Evolutionary conservation across 2,888 invertebrate genomes (phyloP).

Genomic region (Ichneumoninae sp.): DNA sequence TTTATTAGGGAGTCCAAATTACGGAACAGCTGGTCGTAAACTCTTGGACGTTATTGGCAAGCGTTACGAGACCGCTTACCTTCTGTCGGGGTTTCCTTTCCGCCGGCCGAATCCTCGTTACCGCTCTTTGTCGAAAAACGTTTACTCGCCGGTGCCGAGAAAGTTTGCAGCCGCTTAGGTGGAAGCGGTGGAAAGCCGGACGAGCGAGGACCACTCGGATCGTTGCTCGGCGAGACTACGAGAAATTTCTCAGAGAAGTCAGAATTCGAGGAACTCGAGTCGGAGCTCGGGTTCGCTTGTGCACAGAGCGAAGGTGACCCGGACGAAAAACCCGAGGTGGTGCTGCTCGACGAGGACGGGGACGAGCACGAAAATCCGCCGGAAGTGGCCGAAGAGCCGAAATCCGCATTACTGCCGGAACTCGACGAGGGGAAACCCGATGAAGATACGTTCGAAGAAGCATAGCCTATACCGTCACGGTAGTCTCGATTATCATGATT

Average conservation of each 20-base stretch:
- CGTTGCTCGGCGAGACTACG: neutral
- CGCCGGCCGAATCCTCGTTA: neutral
- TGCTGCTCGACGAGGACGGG: slow-evolving; percentile 12
- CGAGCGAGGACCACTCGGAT: neutral
- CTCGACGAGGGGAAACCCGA: slow-evolving; percentile 57
- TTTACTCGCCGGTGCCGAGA: slow-evolving; percentile 26
- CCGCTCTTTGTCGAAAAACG: neutral
- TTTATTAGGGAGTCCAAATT: neutral
- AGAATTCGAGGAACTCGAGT: slow-evolving; percentile 35
- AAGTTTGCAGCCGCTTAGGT: slow-evolving; percentile 39
- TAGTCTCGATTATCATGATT: slow-evolving; percentile 4
- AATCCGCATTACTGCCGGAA: slow-evolving; percentile 38
- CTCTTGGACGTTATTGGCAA: neutral
- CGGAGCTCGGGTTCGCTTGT: slow-evolving; percentile 41
- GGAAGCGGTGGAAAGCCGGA: neutral
- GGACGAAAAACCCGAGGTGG: slow-evolving; percentile 55
- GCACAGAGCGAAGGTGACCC: slow-evolving; percentile 6
- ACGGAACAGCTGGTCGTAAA: neutral
- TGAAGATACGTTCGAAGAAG: slow-evolving; percentile 21
- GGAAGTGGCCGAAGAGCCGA: slow-evolving; percentile 41
- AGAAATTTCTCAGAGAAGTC: slow-evolving; percentile 14
- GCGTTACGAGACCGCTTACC: slow-evolving; percentile 41
- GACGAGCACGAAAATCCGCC: slow-evolving; percentile 33
- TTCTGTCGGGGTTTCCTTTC: slow-evolving; percentile 22
- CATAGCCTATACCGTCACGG: neutral